A percentile compares a stretch with the other conserved stretches of the same genome.
Evolutionary conservation across 2,797 vertebrate species (phyloP).

Genomic region (Cyclura pinguis): DNA sequence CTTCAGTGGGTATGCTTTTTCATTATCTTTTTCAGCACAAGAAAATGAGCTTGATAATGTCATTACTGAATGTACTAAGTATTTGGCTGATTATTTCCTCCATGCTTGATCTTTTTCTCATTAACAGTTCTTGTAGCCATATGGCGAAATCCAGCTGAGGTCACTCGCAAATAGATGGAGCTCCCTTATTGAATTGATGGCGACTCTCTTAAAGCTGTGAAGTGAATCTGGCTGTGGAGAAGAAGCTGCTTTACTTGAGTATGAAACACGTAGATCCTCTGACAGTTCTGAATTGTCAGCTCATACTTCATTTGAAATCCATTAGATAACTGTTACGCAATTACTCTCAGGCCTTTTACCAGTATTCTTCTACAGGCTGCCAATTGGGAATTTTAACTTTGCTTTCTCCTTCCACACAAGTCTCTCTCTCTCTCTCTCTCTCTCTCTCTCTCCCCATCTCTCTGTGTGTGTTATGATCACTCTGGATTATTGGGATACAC

Average conservation of each 20-base stretch:
- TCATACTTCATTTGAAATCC: constrained; percentile 53
- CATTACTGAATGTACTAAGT: constrained; percentile 28
- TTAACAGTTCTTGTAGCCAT: constrained; percentile 41
- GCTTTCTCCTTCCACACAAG: too few relatives aligned
- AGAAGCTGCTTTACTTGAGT: constrained; percentile 36
- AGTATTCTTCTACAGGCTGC: constrained; percentile 44
- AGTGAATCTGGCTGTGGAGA: constrained; percentile 43
- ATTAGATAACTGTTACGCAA: constrained; percentile 61
- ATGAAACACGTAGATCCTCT: constrained; percentile 54
- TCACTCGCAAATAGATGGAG: constrained; percentile 35
- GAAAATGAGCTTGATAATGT: constrained; percentile 55
- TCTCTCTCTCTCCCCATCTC: too few relatives aligned
- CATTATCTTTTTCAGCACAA: constrained; percentile 51
- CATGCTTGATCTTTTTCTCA: constrained; percentile 54
- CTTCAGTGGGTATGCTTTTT: constrained; percentile 43
- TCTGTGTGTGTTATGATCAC: background rate
- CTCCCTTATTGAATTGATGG: constrained; percentile 1
- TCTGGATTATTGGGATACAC: background rate
- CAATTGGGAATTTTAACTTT: background rate
- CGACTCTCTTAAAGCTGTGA: constrained; percentile 38
- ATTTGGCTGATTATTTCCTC: constrained; percentile 37
- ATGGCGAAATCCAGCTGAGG: background rate
- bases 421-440: too few relatives aligned
- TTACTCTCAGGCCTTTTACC: constrained; percentile 58
- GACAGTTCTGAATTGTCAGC: constrained; percentile 60